A percentile compares a stretch with the other conserved stretches of the same genome.
These are phyloP conservation scores for Zosterops hypoxanthus DNA, from an alignment of 2,113 vertebrate genomes.

Conservation along the genomic window DNA sequence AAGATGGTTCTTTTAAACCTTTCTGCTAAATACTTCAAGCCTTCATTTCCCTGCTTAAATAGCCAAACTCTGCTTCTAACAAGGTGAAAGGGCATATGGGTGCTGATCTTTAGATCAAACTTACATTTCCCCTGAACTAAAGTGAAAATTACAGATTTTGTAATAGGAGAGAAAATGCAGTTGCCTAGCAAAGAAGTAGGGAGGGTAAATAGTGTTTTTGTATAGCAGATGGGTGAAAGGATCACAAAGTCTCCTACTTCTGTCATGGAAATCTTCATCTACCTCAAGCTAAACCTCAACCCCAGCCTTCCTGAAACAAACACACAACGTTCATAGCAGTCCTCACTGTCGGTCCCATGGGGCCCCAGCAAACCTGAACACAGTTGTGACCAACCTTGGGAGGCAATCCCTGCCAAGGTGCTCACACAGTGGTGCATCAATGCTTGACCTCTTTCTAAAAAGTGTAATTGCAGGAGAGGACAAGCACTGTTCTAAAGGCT, in stretches of 20 bases:
- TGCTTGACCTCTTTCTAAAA: background rate
- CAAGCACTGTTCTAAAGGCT: background rate
- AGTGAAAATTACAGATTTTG: background rate
- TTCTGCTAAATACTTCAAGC: background rate
- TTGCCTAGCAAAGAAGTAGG: background rate
- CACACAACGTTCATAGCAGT: background rate
- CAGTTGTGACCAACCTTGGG: background rate
- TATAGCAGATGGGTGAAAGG: background rate
- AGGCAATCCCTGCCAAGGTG: background rate
- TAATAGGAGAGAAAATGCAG: background rate
- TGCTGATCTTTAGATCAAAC: background rate
- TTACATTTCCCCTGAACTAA: background rate
- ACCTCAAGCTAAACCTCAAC: background rate
- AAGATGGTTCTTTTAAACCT: background rate
- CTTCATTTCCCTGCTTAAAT: background rate
- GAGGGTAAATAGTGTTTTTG: background rate
- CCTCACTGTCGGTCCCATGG: background rate
- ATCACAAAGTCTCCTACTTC: background rate
- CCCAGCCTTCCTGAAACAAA: background rate
- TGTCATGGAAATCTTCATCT: background rate
- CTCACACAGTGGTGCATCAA: accelerated
- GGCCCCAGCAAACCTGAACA: background rate
- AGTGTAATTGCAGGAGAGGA: background rate
- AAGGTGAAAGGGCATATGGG: background rate
- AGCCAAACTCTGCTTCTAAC: background rate